Evolutionary conservation across 2,113 vertebrate genomes (phyloP).

Genomic region (Rallus limicola): DNA sequence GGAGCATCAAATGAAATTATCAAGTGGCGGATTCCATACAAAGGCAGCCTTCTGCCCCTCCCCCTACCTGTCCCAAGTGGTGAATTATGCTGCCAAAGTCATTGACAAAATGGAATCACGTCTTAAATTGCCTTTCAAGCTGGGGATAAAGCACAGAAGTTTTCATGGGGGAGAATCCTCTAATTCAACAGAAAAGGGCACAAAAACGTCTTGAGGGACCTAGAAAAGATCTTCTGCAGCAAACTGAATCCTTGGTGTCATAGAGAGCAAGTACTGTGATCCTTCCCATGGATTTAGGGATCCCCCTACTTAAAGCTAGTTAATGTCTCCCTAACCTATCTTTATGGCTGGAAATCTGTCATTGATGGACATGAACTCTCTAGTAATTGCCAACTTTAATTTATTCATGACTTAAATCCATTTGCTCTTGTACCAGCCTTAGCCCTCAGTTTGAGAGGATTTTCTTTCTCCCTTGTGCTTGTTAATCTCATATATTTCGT

Average conservation of each 20-base stretch:
- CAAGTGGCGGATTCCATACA: background rate
- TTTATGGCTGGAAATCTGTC: background rate
- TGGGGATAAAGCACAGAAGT: background rate
- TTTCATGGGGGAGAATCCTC: background rate
- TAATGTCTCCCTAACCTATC: background rate
- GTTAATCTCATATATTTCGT: background rate
- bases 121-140: background rate
- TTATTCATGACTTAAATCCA: background rate
- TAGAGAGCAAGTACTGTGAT: background rate
- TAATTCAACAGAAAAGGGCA: background rate
- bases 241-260: background rate
- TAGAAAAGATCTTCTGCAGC: background rate
- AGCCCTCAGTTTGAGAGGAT: background rate
- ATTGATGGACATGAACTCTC: background rate
- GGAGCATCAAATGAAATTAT: background rate
- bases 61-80: rapidly evolving
- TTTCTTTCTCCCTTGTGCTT: background rate
- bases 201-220: background rate
- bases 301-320: background rate
- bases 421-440: background rate
- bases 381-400: background rate
- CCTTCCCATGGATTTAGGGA: background rate
- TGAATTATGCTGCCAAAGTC: background rate
- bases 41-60: background rate
- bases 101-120: background rate